phyloP scores from a whole-genome alignment of 2,888 invertebrate genomes.

The Papilio demoleus region DNA sequence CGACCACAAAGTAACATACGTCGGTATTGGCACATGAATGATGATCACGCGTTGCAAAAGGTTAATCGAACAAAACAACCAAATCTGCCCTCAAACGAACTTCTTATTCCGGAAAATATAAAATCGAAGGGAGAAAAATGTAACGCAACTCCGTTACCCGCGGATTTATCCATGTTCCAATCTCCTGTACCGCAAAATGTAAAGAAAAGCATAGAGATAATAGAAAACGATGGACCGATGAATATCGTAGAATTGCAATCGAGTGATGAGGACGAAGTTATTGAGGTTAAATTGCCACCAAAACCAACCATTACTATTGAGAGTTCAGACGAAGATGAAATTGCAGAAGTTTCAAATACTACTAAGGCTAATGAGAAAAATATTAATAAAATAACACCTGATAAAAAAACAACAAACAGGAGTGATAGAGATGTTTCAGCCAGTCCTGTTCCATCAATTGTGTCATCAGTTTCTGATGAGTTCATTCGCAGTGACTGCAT shows the following conservation, averaged over 20 bases:
- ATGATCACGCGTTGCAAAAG: constrained; percentile 59
- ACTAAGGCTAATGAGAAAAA: constrained; percentile 39
- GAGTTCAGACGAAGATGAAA: constrained; percentile 78
- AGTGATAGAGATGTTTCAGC: constrained; percentile 63
- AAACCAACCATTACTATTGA: constrained; percentile 79
- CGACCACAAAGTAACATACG: constrained; percentile 64
- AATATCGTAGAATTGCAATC: constrained; percentile 63
- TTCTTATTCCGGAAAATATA: constrained; percentile 46
- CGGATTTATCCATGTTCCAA: constrained; percentile 67
- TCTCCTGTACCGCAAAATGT: constrained; percentile 61
- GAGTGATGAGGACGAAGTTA: constrained; percentile 79
- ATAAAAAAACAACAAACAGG: constrained; percentile 39
- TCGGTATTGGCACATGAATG: constrained; percentile 72
- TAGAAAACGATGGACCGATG: constrained; percentile 60
- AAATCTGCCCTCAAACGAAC: constrained; percentile 38
- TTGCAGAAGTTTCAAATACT: constrained; percentile 49
- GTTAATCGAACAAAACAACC: constrained; percentile 55
- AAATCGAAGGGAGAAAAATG: constrained; percentile 64
- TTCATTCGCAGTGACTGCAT: constrained; percentile 79
- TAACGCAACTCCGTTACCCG: constrained; percentile 48
- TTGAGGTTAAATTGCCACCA: constrained; percentile 75
- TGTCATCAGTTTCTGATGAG: constrained; percentile 79
- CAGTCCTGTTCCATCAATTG: constrained; percentile 77
- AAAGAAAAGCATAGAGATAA: constrained; percentile 66
- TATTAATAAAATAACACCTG: constrained; percentile 47